Evolutionary conservation across 2,888 invertebrate species (phyloP).

Genomic region (Caradrina kadenii): DNA sequence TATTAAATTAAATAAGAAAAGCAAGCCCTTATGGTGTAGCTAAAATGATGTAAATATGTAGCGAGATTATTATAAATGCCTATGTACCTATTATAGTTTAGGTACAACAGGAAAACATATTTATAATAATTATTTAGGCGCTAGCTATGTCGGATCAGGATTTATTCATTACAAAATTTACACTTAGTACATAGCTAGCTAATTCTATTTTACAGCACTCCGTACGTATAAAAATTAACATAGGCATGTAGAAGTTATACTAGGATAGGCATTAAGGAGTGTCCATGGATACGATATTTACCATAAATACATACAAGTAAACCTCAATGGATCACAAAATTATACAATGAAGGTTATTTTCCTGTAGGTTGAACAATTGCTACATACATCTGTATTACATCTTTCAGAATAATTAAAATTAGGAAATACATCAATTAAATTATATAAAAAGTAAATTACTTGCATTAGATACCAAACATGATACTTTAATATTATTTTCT

Average conservation of each 20-base stretch:
- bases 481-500: too few relatives aligned
- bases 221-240: neutral
- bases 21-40: slow-evolving; percentile 35
- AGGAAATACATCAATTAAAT: slow-evolving; percentile 5
- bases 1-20: neutral
- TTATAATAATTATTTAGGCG: neutral
- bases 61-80: neutral
- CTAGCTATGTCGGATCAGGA: neutral
- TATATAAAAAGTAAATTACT: too few relatives aligned
- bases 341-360: neutral
- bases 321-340: neutral
- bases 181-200: neutral
- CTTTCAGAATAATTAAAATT: slow-evolving; percentile 3
- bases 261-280: neutral
- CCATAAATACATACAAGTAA: neutral
- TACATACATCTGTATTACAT: neutral
- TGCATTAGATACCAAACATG: too few relatives aligned
- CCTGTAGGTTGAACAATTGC: neutral
- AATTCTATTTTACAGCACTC: neutral
- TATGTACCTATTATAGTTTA: neutral
- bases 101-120: neutral
- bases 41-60: slow-evolving; percentile 27
- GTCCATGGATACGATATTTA: slow-evolving; percentile 11
- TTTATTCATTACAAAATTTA: too few relatives aligned
- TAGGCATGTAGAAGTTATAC: neutral